These are phyloP conservation scores for Rhaphigaster nebulosa DNA, from an alignment of 2,888 invertebrate species.

Conservation along the genomic window DNA sequence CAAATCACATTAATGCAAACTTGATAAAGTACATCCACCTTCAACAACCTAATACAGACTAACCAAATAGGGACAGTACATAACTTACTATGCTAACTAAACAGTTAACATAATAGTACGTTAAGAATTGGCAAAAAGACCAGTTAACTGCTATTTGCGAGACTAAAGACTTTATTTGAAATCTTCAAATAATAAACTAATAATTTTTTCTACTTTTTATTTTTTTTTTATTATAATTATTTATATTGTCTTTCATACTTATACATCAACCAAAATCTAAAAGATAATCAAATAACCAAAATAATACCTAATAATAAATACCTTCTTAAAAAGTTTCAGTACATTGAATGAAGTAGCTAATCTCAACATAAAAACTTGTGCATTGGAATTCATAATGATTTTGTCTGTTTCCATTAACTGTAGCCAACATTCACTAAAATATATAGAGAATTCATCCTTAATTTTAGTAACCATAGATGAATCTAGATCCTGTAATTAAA, in stretches of 20 bases:
- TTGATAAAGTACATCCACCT: too few species aligned
- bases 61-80: too few species aligned
- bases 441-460: neutral
- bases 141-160: too few species aligned
- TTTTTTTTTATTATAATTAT: too few species aligned
- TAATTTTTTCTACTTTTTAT: too few species aligned
- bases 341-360: conserved; percentile 6
- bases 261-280: neutral
- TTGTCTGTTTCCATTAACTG: conserved; percentile 8
- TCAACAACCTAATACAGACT: too few species aligned
- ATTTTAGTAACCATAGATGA: neutral
- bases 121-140: too few species aligned
- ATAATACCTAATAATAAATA: neutral
- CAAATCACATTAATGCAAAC: too few species aligned
- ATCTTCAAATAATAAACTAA: too few species aligned
- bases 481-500: neutral
- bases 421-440: conserved; percentile 13
- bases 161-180: too few species aligned
- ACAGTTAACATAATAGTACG: too few species aligned
- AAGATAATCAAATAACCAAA: neutral
- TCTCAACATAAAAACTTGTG: conserved; percentile 25
- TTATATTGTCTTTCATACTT: neutral
- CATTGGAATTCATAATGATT: neutral
- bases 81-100: too few species aligned
- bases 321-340: neutral